Base-by-base conservation (phyloP, 2,113 vertebrate species). In the Phocoena phocoena region DNA sequence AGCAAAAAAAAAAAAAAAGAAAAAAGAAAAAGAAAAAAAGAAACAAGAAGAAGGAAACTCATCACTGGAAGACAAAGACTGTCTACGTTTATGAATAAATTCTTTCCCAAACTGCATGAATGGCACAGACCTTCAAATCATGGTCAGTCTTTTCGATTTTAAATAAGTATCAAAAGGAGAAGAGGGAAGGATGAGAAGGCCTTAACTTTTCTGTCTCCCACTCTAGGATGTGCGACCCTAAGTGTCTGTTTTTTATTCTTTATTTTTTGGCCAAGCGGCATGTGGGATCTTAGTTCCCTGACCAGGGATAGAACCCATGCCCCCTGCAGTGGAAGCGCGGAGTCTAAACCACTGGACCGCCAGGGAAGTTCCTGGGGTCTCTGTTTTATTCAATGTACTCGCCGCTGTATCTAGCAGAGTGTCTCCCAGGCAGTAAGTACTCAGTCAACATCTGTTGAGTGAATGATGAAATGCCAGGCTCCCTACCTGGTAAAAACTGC, bases 351-450 rank as follows among this genome's bases (percentile, higher is more conserved):
- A 26, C 60, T 62, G 60, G 60, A 62, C 23, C 23, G 21, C 60
- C 60, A 62, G 60, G 60, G 60, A 62, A 62, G 60, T 11, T 8
- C 60, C 63, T 23, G 4, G 23, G 20, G 15, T 13, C 17, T 41
- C 26, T 58, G 63, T 55, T 85, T 38, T 21, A 63, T 13, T 77
- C n/a, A 31, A 0, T 7, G 65, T 2, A 21, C 3, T 47, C 1
- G 15, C 50, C 25, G 31, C 7, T 20, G 14, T 3, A 10, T 5
- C 1, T 25, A n/a, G 23, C 85, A 41, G 12, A 41, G 1, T 0
- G 9, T 44, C 41, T 36, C 17, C 10, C 17, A 6, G 1, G 10
- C n/a, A 21, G 0, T 31, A n/a, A 53, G 3, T 20, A 68, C 47
- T 82, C 84, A 20, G n/a, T 33, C 44, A 88, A n/a, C 74, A 58